Evolutionary conservation across 1,140 invertebrate species (phyloP).

Genomic region (Carposina sasakii): DNA sequence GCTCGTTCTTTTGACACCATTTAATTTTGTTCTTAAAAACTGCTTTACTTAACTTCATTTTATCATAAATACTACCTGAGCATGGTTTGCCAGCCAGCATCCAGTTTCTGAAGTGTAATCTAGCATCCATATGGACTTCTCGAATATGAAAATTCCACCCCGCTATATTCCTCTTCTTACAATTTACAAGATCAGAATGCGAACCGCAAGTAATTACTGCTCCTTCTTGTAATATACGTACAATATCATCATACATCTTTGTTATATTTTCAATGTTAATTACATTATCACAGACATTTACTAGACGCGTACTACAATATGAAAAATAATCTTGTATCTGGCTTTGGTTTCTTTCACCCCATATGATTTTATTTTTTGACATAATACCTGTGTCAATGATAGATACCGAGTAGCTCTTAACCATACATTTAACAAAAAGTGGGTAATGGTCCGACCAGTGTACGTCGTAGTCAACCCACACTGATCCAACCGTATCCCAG

Average conservation of each 20-base stretch:
- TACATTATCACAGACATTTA: not conserved
- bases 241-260: no score
- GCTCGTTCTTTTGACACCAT: constrained; percentile 1
- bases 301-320: not conserved
- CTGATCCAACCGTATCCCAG: not conserved
- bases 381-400: no score
- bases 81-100: not conserved
- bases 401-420: no score
- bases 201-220: no score
- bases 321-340: not conserved
- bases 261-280: no score
- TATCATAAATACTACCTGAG: not conserved
- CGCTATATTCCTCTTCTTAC: no score
- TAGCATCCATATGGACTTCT: no score
- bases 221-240: no score
- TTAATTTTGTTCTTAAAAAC: not conserved
- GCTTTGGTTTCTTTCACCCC: not conserved
- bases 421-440: not conserved
- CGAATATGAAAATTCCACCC: no score
- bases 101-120: not conserved
- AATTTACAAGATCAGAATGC: no score
- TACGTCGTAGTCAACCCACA: not conserved
- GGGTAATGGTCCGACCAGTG: constrained; percentile 1
- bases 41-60: not conserved
- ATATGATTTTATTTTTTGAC: no score